A percentile compares a stretch with the other conserved stretches of the same genome.
These are phyloP conservation scores for Calameuta idolon DNA, from an alignment of 2,888 invertebrate genomes.

Conservation along the genomic window DNA sequence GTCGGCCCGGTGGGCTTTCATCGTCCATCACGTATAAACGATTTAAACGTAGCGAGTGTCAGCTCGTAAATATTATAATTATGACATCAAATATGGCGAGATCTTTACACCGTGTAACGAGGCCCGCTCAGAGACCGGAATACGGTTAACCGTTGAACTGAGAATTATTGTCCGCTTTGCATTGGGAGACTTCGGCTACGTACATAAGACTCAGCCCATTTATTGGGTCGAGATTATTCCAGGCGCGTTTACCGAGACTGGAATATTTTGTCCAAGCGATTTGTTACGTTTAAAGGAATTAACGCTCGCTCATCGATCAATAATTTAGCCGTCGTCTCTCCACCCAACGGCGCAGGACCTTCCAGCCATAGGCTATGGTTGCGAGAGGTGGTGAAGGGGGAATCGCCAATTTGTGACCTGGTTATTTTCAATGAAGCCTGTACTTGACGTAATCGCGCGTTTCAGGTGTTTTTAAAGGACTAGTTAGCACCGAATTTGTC, in stretches of 20 bases:
- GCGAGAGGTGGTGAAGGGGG: slow-evolving; percentile 16
- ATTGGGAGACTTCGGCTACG: neutral
- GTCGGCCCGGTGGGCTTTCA: slow-evolving; percentile 29
- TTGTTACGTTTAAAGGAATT: slow-evolving; percentile 44
- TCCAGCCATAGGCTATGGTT: slow-evolving; percentile 5
- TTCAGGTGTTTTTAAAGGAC: slow-evolving; percentile 48
- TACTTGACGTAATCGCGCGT: slow-evolving; percentile 48
- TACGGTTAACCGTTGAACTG: slow-evolving; percentile 29
- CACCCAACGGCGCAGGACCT: slow-evolving; percentile 20
- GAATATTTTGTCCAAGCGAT: slow-evolving; percentile 48
- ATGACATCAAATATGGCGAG: slow-evolving; percentile 50
- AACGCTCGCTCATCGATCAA: slow-evolving; percentile 41
- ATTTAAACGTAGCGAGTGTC: slow-evolving; percentile 50
- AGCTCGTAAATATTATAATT: slow-evolving; percentile 52
- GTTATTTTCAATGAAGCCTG: slow-evolving; percentile 52
- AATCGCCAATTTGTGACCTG: slow-evolving; percentile 48
- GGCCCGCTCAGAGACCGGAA: slow-evolving; percentile 31
- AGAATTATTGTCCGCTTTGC: slow-evolving; percentile 34
- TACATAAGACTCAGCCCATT: neutral
- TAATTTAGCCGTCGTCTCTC: slow-evolving; percentile 40
- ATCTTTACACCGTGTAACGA: slow-evolving; percentile 48
- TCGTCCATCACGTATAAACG: slow-evolving; percentile 50
- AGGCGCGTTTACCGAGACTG: slow-evolving; percentile 17
- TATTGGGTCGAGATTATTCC: slow-evolving; percentile 14
- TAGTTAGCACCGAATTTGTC: slow-evolving; percentile 43